phyloP scores from a whole-genome alignment of 2,888 invertebrate genomes.

The Scrobipalpa costella region DNA sequence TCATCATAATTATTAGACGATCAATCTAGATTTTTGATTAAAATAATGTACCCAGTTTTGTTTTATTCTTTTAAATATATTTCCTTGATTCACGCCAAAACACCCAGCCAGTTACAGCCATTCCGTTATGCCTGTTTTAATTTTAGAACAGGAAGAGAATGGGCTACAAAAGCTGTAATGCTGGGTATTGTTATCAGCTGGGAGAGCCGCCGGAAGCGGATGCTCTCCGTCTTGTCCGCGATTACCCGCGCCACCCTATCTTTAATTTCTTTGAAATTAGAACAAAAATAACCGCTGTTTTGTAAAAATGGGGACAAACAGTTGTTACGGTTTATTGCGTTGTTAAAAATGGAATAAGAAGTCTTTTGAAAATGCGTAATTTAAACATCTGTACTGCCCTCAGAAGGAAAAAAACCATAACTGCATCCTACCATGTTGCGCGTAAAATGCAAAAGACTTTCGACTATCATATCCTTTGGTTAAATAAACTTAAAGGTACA shows the following conservation, averaged over 20 bases:
- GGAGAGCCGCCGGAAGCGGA: slow-evolving; percentile 36
- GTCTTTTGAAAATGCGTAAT: not conserved
- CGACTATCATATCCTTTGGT: too few relatives aligned
- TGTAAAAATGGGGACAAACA: slow-evolving; percentile 15
- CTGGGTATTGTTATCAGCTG: slow-evolving; percentile 33
- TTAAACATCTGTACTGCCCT: too few relatives aligned
- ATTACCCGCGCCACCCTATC: slow-evolving; percentile 30
- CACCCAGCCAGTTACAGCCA: not conserved
- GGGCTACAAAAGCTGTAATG: not conserved
- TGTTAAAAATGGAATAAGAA: not conserved
- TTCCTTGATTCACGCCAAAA: too few relatives aligned
- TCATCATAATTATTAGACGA: too few relatives aligned
- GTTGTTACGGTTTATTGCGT: not conserved
- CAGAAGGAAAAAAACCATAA: too few relatives aligned
- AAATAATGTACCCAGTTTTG: too few relatives aligned
- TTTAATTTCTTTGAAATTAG: slow-evolving; percentile 33
- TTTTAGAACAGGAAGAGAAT: not conserved
- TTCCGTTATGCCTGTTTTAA: slow-evolving; percentile 5
- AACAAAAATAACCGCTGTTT: slow-evolving; percentile 24
- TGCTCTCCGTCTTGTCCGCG: slow-evolving; percentile 36
- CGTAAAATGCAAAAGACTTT: too few relatives aligned
- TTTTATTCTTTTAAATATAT: too few relatives aligned
- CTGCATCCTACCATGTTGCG: too few relatives aligned
- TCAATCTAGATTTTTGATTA: too few relatives aligned
- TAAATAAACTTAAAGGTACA: too few relatives aligned